Conservation (phyloP, 1,140 invertebrate species). For the Eumaeus atala region DNA sequence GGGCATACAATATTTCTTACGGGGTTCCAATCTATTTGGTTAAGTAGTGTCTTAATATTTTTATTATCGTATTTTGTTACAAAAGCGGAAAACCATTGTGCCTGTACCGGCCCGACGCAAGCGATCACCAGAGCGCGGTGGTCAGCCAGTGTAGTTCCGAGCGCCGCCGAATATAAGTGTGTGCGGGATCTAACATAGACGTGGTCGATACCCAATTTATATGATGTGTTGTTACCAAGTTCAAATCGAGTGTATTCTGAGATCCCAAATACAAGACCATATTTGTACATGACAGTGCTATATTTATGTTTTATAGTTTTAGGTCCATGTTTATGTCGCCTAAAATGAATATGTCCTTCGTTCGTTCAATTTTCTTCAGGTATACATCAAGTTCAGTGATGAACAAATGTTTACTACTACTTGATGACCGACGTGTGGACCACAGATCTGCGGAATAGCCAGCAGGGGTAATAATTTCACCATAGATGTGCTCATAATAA, state of each 20-base stretch:
- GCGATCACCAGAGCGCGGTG: too few species aligned
- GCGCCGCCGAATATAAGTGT: too few species aligned
- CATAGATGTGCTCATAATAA: constrained; percentile 16
- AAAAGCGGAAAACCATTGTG: too few species aligned
- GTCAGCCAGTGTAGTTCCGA: too few species aligned
- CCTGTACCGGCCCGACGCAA: too few species aligned
- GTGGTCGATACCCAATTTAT: too few species aligned
- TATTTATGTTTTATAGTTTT: constrained; percentile 16
- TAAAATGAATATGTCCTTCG: constrained; percentile 10
- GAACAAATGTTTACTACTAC: constrained; percentile 16
- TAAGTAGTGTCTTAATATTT: too few species aligned
- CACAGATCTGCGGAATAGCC: constrained; percentile 1
- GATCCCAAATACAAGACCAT: constrained; percentile 11
- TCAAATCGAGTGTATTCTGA: constrained; percentile 19
- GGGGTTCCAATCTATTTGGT: too few species aligned
- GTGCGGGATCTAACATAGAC: too few species aligned
- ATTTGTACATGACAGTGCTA: neutral
- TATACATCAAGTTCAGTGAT: constrained; percentile 16
- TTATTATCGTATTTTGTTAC: too few species aligned
- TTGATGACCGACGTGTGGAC: constrained; percentile 17
- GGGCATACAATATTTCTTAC: too few species aligned
- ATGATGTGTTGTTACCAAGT: neutral
- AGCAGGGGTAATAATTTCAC: constrained; percentile 11
- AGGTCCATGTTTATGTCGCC: constrained; percentile 23
- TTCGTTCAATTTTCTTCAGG: neutral